Evolutionary conservation across 2,797 vertebrate genomes (phyloP).

Genomic region (Psittacula derbiana): DNA sequence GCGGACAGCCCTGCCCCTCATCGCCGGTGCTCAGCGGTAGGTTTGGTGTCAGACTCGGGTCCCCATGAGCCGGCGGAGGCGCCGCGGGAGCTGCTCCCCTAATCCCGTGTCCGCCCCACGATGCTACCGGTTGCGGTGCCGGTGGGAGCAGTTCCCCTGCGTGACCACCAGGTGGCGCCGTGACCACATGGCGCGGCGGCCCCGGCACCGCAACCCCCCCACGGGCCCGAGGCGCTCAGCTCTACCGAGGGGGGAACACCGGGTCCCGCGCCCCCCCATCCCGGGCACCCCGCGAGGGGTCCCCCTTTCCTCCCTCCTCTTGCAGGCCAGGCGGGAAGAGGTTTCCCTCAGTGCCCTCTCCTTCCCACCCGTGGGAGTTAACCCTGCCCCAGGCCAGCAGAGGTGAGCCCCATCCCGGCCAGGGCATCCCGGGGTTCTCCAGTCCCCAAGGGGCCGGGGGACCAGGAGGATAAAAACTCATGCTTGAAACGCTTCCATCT

Average conservation of each 20-base stretch:
- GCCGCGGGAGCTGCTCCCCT: neutral
- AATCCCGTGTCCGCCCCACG: neutral
- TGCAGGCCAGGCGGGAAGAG: neutral
- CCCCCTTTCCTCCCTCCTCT: accelerated
- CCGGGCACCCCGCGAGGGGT: neutral
- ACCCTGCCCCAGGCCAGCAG: too few species aligned
- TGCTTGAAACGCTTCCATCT: accelerated
- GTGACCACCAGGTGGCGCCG: neutral
- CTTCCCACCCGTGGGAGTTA: neutral
- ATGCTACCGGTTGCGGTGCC: too few species aligned
- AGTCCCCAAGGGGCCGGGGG: too few species aligned
- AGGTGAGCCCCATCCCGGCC: accelerated
- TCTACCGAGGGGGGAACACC: neutral
- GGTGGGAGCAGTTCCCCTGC: accelerated
- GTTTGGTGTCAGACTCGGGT: accelerated
- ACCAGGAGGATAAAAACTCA: neutral
- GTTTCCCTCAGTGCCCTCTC: accelerated
- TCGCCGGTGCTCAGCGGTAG: neutral
- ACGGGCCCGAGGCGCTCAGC: neutral
- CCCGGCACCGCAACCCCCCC: neutral
- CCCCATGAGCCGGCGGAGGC: neutral
- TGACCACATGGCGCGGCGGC: neutral
- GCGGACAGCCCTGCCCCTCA: accelerated
- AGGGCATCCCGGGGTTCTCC: accelerated
- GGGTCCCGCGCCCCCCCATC: accelerated